A percentile compares a stretch with the other conserved stretches of the same genome.
Evolutionary conservation across 1,140 invertebrate genomes (phyloP).

Genomic region (Sipha flava): DNA sequence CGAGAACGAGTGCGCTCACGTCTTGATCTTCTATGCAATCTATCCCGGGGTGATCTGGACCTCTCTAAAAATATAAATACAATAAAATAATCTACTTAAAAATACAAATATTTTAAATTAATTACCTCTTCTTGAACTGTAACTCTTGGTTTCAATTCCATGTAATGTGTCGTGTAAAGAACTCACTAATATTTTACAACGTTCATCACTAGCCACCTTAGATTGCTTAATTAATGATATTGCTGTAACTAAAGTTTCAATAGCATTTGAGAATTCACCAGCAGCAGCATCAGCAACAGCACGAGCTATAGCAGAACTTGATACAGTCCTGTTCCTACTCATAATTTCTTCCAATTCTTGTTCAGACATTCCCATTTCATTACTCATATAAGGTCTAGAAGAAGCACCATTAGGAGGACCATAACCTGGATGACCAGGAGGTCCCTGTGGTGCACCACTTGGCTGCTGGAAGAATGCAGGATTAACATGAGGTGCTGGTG

Average conservation of each 20-base stretch:
- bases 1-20: conserved; percentile 71
- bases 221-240: conserved; percentile 98
- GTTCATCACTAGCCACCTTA: conserved; percentile 92
- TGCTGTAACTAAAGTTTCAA: conserved; percentile 96
- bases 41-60: conserved; percentile 68
- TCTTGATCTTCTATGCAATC: conserved; percentile 52
- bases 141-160: conserved; percentile 94
- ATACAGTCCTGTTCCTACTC: conserved; percentile 92
- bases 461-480: conserved; percentile 86
- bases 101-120: not conserved
- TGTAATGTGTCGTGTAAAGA: conserved; percentile 93
- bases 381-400: conserved; percentile 34
- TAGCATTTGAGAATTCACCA: conserved; percentile 90
- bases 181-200: conserved; percentile 95
- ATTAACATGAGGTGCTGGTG: conserved; percentile 87
- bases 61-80: conserved; percentile 48
- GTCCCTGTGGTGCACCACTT: conserved; percentile 46
- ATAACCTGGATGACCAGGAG: conserved; percentile 50
- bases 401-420: conserved; percentile 46
- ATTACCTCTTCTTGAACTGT: conserved; percentile 58
- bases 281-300: conserved; percentile 95
- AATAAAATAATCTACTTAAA: not conserved
- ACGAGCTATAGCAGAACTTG: conserved; percentile 89
- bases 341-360: conserved; percentile 98
- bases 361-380: conserved; percentile 65